A percentile compares a stretch with the other conserved stretches of the same genome.
Evolutionary conservation across 2,113 vertebrate genomes (phyloP).

Genomic region (Centropristis striata): DNA sequence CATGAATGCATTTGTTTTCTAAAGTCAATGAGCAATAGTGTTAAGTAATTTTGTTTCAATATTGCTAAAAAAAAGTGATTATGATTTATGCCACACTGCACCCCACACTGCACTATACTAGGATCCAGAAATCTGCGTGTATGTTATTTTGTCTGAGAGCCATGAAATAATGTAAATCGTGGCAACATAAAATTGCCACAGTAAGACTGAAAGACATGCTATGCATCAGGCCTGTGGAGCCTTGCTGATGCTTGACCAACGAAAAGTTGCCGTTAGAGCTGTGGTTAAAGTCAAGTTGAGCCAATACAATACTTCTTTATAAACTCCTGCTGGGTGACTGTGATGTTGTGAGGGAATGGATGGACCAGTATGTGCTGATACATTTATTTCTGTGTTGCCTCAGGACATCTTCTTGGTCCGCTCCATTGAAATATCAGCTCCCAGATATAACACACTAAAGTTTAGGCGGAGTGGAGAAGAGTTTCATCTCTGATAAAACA

Average conservation of each 20-base stretch:
- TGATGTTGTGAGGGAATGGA: not conserved
- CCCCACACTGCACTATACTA: not conserved
- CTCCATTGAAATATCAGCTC: not conserved
- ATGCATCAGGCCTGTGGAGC: not conserved
- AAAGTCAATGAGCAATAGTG: too few relatives aligned
- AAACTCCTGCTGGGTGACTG: not conserved
- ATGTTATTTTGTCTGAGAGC: not conserved
- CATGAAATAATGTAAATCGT: conserved; percentile 12
- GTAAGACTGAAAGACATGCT: not conserved
- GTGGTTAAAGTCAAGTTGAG: not conserved
- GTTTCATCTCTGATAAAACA: not conserved
- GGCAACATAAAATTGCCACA: not conserved
- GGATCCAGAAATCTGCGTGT: not conserved
- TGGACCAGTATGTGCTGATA: not conserved
- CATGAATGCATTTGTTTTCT: too few relatives aligned
- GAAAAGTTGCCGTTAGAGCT: conserved; percentile 1
- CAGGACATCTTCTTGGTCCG: not conserved
- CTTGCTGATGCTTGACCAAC: conserved; percentile 14
- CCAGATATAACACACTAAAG: not conserved
- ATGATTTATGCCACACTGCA: too few relatives aligned
- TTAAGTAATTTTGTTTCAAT: too few relatives aligned
- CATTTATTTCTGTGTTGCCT: conserved; percentile 7
- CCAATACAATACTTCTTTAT: conserved; percentile 14
- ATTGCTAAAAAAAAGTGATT: too few relatives aligned
- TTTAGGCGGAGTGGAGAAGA: not conserved